phyloP scores from a whole-genome alignment of 2,888 invertebrate species.

The Beris morrisii region DNA sequence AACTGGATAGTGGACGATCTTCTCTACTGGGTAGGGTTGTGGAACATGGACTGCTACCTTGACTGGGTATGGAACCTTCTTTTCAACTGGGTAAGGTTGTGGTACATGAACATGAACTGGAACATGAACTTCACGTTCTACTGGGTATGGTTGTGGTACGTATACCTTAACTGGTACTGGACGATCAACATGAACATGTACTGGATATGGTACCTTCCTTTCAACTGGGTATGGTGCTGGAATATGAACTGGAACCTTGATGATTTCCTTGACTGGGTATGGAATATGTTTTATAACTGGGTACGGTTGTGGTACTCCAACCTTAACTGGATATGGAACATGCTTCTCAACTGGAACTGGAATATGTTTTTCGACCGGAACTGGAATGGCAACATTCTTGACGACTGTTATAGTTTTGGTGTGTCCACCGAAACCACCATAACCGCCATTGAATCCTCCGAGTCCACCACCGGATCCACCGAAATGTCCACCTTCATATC shows the following conservation, averaged over 20 bases:
- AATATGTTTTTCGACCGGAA: conserved; percentile 72
- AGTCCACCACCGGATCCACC: conserved; percentile 56
- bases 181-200: conserved; percentile 64
- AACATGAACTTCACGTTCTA: conserved; percentile 72
- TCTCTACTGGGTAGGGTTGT: conserved; percentile 73
- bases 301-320: conserved; percentile 69
- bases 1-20: conserved; percentile 69
- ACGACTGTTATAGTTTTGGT: conserved; percentile 68
- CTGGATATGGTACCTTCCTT: conserved; percentile 64
- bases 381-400: conserved; percentile 73
- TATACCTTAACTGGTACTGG: conserved; percentile 72
- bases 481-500: conserved; percentile 45
- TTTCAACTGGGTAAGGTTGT: conserved; percentile 68
- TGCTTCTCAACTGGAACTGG: conserved; percentile 67
- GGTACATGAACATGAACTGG: conserved; percentile 72
- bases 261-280: conserved; percentile 70
- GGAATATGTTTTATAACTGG: conserved; percentile 71
- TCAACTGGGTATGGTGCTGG: conserved; percentile 67
- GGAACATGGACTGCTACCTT: conserved; percentile 70
- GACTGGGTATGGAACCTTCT: conserved; percentile 65
- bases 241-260: conserved; percentile 74
- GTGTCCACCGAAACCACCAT: conserved; percentile 58
- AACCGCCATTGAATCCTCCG: conserved; percentile 43
- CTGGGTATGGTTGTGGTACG: conserved; percentile 76
- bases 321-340: conserved; percentile 63